A percentile compares a stretch with the other conserved stretches of the same genome.
These are phyloP conservation scores for Cairina moschata DNA, from an alignment of 2,113 vertebrate genomes.

Conservation along the genomic window DNA sequence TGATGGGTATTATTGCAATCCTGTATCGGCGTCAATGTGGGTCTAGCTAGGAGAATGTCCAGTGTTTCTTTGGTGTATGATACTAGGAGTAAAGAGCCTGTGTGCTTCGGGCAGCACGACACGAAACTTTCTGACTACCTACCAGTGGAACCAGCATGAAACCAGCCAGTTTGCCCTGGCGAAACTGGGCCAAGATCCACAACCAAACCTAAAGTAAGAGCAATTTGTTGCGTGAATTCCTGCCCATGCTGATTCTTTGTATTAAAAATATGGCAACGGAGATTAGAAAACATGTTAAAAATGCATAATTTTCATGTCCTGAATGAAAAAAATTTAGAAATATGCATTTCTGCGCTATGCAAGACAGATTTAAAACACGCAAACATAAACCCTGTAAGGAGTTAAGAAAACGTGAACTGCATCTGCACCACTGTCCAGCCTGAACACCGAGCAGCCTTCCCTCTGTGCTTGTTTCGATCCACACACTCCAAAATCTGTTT, in stretches of 20 bases:
- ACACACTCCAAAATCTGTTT: background rate
- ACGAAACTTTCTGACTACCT: background rate
- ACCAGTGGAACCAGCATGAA: background rate
- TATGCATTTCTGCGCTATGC: background rate
- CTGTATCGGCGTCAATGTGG: background rate
- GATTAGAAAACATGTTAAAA: constrained; percentile 66
- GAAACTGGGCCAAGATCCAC: background rate
- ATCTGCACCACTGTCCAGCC: background rate
- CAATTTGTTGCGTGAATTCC: constrained; percentile 11
- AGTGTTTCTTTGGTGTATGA: constrained; percentile 77
- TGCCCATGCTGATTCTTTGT: background rate
- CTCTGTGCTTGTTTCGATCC: background rate
- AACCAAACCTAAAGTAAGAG: background rate
- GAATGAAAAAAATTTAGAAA: constrained; percentile 55
- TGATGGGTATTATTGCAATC: constrained; percentile 21
- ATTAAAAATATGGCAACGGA: constrained; percentile 71
- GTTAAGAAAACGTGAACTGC: background rate
- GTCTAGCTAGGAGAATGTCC: background rate
- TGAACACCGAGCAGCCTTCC: background rate
- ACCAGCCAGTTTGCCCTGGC: background rate
- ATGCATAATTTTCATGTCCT: constrained; percentile 42
- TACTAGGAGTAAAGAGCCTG: constrained; percentile 26
- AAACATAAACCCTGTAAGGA: constrained; percentile 19
- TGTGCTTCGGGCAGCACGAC: constrained; percentile 20
- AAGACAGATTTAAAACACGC: constrained; percentile 36